Evolutionary conservation across 1,140 invertebrate genomes (phyloP).

Genomic region (Drosophila miranda): DNA sequence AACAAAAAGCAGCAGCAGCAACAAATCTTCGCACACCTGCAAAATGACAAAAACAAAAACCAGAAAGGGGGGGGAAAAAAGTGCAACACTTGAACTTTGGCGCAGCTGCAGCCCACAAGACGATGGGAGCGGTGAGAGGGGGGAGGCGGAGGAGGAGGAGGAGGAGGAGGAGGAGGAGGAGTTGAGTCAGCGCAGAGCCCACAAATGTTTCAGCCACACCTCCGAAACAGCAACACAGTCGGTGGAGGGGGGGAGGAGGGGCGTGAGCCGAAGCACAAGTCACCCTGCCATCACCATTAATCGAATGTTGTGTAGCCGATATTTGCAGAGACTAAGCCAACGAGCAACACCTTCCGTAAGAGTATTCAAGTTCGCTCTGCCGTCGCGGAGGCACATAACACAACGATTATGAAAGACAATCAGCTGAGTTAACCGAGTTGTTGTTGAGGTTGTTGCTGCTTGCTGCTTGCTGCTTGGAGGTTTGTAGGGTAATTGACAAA

Average conservation of each 20-base stretch:
- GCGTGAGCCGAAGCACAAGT: neutral
- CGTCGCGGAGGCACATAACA: constrained; percentile 20
- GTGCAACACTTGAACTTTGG: constrained; percentile 75
- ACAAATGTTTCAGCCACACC: constrained; percentile 23
- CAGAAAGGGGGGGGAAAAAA: constrained; percentile 32
- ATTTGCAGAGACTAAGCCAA: constrained; percentile 4
- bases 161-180: constrained; percentile 20
- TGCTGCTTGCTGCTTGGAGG: constrained; percentile 48
- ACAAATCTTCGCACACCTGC: constrained; percentile 73
- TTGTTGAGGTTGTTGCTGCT: constrained; percentile 33
- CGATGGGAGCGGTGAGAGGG: neutral
- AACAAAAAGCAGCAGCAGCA: constrained; percentile 27
- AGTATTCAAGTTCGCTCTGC: no score
- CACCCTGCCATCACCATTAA: neutral
- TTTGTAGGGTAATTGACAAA: constrained; percentile 79
- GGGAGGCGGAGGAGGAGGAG: neutral
- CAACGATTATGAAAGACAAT: constrained; percentile 77
- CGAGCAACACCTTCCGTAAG: neutral
- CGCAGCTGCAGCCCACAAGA: constrained; percentile 57
- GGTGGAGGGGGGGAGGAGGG: neutral
- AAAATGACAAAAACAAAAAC: constrained; percentile 51
- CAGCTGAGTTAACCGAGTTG: constrained; percentile 53
- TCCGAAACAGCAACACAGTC: constrained; percentile 16
- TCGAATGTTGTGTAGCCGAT: neutral
- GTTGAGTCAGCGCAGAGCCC: constrained; percentile 35